Base-by-base conservation (phyloP, 1,140 invertebrate species). In the Paramacrobiotus metropolitanus region DNA sequence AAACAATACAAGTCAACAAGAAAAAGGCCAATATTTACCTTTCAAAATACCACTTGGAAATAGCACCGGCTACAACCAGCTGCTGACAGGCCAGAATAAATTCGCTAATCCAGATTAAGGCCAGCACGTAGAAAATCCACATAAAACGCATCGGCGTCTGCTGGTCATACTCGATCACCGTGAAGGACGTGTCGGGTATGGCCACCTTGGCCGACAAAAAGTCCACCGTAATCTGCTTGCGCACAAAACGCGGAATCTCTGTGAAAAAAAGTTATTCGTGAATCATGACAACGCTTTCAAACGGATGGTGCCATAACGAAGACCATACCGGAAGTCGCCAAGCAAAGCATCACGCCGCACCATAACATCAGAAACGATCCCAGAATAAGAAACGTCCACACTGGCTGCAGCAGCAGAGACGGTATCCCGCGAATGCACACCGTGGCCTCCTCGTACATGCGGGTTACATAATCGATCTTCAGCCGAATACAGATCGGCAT, bases 61-160 rank as follows among this genome's bases (percentile, higher is more conserved):
- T 86, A 45, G 87, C 81, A 21, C 86, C 86, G 30, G 87, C 84
- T 62, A 91, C 82, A 2, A 87, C 83, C 80, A 92, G 87, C 69
- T 86, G 83, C 71, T 92, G 87, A 70, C 87, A 90, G 30, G 84
- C 85, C 65, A 88, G 80, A 65, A 91, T 88, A 69, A 91, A 91
- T 75, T 92, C 87, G 21, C 84, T 82, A 1, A 81, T 81, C 88
- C 87, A 92, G 61, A 93, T 79, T 0, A 91, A 74, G 24, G 85
- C 87, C 55, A 92, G 81, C 18, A 91, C 76, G 70, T 88, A 87
- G 62, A 89, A 79, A 86, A 86, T 91, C 82, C 87, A 90, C 62
- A 76, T 66, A 63, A 73, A 72, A 66, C 83, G 83, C 21, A 90
- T 80, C 77, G 83, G 85, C 40, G 77, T 77, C 20, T 78, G 76